phyloP scores from a whole-genome alignment of 2,113 vertebrate species.

The Gobius niger region DNA sequence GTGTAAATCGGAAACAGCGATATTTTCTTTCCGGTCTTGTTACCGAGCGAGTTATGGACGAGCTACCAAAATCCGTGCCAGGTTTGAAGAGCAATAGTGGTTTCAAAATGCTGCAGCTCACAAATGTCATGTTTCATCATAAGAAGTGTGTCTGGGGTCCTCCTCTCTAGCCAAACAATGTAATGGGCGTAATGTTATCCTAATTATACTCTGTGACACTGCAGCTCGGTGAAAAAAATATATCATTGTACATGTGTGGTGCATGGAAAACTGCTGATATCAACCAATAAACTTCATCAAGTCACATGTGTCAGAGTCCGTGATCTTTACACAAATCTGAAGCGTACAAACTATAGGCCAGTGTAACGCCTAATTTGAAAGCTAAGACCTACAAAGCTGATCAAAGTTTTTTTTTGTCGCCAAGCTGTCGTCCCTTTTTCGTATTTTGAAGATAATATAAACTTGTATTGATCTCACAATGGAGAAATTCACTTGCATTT shows the following conservation, averaged over 20 bases:
- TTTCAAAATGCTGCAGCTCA: conserved; percentile 2
- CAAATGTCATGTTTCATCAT: conserved; percentile 28
- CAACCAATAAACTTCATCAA: conserved; percentile 74
- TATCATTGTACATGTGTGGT: conserved; percentile 79
- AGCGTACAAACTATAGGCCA: too few species aligned
- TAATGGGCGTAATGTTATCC: conserved; percentile 60
- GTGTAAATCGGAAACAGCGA: too few species aligned
- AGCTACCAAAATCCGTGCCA: conserved; percentile 5
- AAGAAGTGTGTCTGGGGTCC: conserved; percentile 58
- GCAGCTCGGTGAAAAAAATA: conserved; percentile 74
- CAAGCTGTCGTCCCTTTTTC: too few species aligned
- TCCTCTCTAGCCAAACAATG: conserved; percentile 40
- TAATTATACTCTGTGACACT: conserved; percentile 62
- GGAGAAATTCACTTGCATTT: too few species aligned
- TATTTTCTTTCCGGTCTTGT: neutral
- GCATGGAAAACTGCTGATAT: conserved; percentile 84
- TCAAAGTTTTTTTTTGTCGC: too few species aligned
- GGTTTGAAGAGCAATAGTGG: neutral
- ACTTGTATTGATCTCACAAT: too few species aligned
- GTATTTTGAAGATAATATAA: too few species aligned
- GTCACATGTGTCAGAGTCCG: conserved; percentile 38
- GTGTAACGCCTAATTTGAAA: too few species aligned
- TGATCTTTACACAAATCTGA: neutral
- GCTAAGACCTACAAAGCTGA: too few species aligned
- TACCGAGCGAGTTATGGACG: neutral